These are phyloP conservation scores for Nothocercus julius DNA, from an alignment of 2,113 vertebrate genomes.

Conservation along the genomic window DNA sequence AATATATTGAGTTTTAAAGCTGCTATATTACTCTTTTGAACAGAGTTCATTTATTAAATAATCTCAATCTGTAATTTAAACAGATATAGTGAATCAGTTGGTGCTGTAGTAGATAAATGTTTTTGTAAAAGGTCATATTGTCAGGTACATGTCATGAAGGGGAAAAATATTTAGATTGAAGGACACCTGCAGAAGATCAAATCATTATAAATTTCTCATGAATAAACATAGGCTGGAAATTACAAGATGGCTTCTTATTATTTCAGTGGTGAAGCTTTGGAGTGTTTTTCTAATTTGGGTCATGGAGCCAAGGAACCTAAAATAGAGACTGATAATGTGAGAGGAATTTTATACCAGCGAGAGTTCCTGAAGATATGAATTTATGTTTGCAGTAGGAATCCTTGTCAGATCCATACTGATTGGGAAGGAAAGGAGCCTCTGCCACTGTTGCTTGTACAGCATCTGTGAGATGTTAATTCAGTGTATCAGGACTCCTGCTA, in stretches of 20 bases:
- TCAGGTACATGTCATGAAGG: neutral
- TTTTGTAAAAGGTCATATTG: neutral
- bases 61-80: neutral
- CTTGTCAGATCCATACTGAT: neutral
- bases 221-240: neutral
- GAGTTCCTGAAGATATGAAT: neutral
- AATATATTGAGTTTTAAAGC: neutral
- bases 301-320: neutral
- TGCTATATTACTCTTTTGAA: neutral
- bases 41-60: neutral
- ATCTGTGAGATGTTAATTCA: neutral
- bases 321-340: neutral
- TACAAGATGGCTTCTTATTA: neutral
- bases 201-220: neutral
- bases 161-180: neutral
- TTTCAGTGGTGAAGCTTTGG: neutral
- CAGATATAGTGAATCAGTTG: neutral
- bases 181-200: neutral
- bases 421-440: neutral
- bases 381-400: neutral
- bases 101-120: neutral
- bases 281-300: neutral
- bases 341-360: neutral
- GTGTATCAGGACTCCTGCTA: neutral
- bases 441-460: neutral